Conservation (phyloP, 2,888 invertebrate genomes). For the Machimus atricapillus region DNA sequence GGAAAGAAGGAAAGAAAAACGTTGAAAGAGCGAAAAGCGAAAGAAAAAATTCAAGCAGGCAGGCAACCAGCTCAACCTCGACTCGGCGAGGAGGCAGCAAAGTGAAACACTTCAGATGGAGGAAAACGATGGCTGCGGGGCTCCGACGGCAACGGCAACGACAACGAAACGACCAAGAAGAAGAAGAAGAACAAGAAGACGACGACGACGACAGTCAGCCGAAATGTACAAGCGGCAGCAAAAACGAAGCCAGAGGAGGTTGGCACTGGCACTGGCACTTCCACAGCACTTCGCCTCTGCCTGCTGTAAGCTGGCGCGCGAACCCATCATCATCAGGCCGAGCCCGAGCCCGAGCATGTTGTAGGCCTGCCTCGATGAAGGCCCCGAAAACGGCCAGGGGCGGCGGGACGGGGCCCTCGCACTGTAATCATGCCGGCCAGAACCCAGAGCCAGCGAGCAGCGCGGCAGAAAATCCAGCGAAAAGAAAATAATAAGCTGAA, state of each 20-base stretch:
- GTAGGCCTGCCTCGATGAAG: no score
- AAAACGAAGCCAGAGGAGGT: conserved; percentile 26
- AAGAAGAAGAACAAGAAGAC: neutral
- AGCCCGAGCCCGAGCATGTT: neutral
- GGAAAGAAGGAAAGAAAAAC: neutral
- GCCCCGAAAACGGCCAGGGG: no score
- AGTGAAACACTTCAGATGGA: conserved; percentile 1
- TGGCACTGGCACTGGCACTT: neutral
- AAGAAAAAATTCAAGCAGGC: neutral
- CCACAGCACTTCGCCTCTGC: conserved; percentile 9
- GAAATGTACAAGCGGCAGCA: neutral
- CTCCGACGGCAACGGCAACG: neutral
- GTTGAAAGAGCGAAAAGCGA: neutral
- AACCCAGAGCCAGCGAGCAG: neutral
- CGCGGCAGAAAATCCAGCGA: neutral
- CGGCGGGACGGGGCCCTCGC: neutral
- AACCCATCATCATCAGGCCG: no score
- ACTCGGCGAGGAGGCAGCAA: neutral
- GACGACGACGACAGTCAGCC: neutral
- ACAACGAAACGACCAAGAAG: neutral
- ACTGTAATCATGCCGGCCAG: conserved; percentile 22
- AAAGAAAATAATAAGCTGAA: conserved; percentile 21
- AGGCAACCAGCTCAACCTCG: neutral
- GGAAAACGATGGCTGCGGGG: neutral
- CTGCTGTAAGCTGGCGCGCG: neutral